Evolutionary conservation across 2,888 invertebrate genomes (phyloP), one percentile per base, ranked within the genome.

Genomic region (Ichneumoninae sp.): DNA sequence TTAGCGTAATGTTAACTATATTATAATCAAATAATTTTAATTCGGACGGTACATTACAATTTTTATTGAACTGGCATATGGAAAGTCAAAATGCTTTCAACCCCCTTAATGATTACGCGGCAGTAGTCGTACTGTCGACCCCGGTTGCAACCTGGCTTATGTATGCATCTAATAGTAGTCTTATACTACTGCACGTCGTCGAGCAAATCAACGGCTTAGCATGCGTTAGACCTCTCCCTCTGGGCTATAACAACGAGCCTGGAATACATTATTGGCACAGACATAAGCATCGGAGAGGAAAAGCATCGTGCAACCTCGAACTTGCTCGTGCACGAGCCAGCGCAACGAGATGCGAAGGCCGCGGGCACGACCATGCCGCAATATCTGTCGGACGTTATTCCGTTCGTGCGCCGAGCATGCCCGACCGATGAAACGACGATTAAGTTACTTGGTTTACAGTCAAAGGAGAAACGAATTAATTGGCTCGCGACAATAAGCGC

Each of bases 241-340:
- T 40, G 40, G 74, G 30, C 63, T 50, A 60, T 74, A 63, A 74
- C 74, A 26, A 57, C 77, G 57, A 66, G 81, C 22, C 36, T 47
- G 69, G 74, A 80, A 83, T 75, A 70, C 44, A 19, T 47, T 57
- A 30, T 22, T 52, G 57, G 47, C 30, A 74, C 60, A 60, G 60
- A 47, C 74, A 74, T 16, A 26, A 54, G 26, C 44, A 74, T 74
- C 36, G 60, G 22, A 44, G 68, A 47, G 5, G 10, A 40, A 40
- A 76, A 60, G 54, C 60, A 75, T 13, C 65, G 57, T 78, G 73
- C 74, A 78, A 71, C 82, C 82, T 85, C 82, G 85, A 85, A 85
- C 82, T 85, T 85, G 78, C 66, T 85, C 74, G 70, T 75, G 70
- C 60, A 60, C 73, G 76, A 69, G 71, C 71, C 60, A 83, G 36